Base-by-base conservation (phyloP, 2,113 vertebrate species). In the Clarias gariepinus region DNA sequence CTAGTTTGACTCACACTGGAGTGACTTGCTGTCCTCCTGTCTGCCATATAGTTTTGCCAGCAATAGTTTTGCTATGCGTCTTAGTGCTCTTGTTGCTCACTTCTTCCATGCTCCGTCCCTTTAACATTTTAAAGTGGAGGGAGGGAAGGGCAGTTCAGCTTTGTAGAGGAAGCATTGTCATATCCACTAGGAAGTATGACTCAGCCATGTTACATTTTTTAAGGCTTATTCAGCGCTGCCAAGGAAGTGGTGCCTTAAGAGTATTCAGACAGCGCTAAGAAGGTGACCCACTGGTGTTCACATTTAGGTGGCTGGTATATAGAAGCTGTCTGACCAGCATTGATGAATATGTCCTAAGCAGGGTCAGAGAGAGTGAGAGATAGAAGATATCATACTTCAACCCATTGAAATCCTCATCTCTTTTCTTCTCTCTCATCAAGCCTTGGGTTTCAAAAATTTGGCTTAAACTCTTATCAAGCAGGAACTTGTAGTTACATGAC, bases 101-200 rank as follows among this genome's bases (percentile, higher is more conserved):
- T 94, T 93, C n/a, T 94, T 94, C 94, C 93, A 89, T 92, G 92
- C 82, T 15, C 83, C 78, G 69, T 90, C 78, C 78, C 89, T 88
- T 92, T 88, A 82, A 91, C 76, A 85, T 89, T 83, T 81, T 85
- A 30, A 88, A 90, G 86, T 88, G 66, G 69, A 91, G 80, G 88
- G 52, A 90, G 87, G 58, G 79, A 88, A 76, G 77, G 71, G 90
- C 89, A 91, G 90, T 90, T 88, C 89, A 86, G 83, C 88, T 87
- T 85, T 90, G 89, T 89, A 89, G 91, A 95, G 93, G 95, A 95
- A 94, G 93, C 92, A 86, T 81, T 93, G 94, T 95, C 94, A 94
- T 91, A 92, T 95, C 94, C 95, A 95, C 93, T 91, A 96, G 95
- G 95, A 95, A 95, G 94, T 94, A 92, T 95, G 95, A 96, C 90